Conservation (phyloP, 1,140 invertebrate species). For the Euborellia annulipes region DNA sequence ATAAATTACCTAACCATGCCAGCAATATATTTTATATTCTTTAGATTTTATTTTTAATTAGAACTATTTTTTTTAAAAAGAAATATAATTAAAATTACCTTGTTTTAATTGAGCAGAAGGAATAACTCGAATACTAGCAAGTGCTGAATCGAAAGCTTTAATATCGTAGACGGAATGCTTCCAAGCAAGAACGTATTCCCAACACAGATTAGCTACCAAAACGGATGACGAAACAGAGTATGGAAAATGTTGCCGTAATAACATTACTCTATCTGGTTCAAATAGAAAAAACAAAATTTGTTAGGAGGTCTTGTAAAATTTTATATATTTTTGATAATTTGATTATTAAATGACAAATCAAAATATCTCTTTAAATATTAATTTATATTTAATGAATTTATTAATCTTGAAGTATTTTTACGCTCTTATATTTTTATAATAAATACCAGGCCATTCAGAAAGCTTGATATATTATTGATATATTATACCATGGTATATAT, state of each 20-base stretch:
- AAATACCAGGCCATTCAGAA: too few relatives aligned
- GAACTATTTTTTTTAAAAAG: too few relatives aligned
- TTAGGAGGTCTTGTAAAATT: slow-evolving; percentile 12
- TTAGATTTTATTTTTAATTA: too few relatives aligned
- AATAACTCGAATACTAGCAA: slow-evolving; percentile 43
- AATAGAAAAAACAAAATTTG: too few relatives aligned
- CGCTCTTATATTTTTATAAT: too few relatives aligned
- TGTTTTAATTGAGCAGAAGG: slow-evolving; percentile 44
- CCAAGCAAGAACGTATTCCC: slow-evolving; percentile 80
- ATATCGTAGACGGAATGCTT: slow-evolving; percentile 54
- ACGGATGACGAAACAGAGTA: slow-evolving; percentile 65
- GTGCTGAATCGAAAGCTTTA: slow-evolving; percentile 41
- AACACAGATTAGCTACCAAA: slow-evolving; percentile 68
- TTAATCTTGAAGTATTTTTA: background rate
- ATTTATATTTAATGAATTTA: background rate
- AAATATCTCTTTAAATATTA: too few relatives aligned
- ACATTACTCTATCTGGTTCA: slow-evolving; percentile 30
- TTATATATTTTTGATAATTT: slow-evolving; percentile 14
- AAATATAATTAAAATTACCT: too few relatives aligned
- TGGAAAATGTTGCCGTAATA: slow-evolving; percentile 61
- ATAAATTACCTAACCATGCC: too few relatives aligned
- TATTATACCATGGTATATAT: too few relatives aligned
- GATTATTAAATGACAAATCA: slow-evolving; percentile 2
- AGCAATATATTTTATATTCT: too few relatives aligned
- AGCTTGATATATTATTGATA: too few relatives aligned